A percentile compares a stretch with the other conserved stretches of the same genome.
These are phyloP conservation scores for Poeciliopsis retropinna DNA, from an alignment of 2,113 vertebrate species.

Conservation along the genomic window DNA sequence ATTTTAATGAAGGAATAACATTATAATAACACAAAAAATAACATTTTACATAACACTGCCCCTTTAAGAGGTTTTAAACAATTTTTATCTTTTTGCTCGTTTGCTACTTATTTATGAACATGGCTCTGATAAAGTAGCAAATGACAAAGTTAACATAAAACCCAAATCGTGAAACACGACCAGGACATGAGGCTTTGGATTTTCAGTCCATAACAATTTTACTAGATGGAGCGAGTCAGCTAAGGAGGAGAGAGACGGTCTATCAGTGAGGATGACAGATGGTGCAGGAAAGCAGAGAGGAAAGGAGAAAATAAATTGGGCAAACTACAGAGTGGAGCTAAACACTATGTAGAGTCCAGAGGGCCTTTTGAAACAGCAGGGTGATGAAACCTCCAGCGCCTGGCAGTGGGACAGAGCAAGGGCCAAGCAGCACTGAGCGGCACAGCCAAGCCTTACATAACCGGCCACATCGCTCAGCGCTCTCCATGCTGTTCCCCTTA, in stretches of 20 bases:
- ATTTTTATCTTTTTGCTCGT: too few relatives aligned
- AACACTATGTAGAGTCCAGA: constrained; percentile 57
- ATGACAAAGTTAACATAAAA: too few relatives aligned
- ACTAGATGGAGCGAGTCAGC: constrained; percentile 56
- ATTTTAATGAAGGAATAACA: too few relatives aligned
- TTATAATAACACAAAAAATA: too few relatives aligned
- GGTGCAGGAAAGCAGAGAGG: constrained; percentile 32
- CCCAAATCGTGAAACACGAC: background rate
- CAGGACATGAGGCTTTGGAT: background rate
- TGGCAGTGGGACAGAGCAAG: constrained; percentile 45
- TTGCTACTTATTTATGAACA: too few relatives aligned
- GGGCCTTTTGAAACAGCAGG: constrained; percentile 43
- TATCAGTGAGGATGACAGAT: constrained; percentile 49
- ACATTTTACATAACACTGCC: too few relatives aligned
- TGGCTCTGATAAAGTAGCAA: too few relatives aligned
- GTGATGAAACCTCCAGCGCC: constrained; percentile 57
- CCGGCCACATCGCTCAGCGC: constrained; percentile 33
- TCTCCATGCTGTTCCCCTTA: constrained; percentile 29
- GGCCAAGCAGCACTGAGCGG: constrained; percentile 42
- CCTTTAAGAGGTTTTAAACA: too few relatives aligned
- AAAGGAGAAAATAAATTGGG: constrained; percentile 37
- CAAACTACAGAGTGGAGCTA: constrained; percentile 26
- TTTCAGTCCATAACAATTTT: constrained; percentile 54
- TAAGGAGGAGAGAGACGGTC: constrained; percentile 11
- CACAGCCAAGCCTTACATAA: constrained; percentile 68